These are phyloP conservation scores for Drosophila lacteicornis DNA, from an alignment of 1,140 invertebrate species.

Conservation along the genomic window DNA sequence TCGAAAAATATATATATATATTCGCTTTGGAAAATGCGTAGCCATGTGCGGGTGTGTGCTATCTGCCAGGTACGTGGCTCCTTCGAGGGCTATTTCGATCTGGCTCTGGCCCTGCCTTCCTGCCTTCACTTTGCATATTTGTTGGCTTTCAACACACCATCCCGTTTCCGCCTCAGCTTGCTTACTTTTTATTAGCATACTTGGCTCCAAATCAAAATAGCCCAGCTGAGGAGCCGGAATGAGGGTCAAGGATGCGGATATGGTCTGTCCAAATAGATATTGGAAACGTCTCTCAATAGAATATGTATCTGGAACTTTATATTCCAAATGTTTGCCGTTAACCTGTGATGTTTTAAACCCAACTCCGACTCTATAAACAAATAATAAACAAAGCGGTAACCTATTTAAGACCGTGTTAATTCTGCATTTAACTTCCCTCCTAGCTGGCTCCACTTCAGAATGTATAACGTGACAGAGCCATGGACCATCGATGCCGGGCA, in stretches of 20 bases:
- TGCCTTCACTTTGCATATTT: conserved; percentile 55
- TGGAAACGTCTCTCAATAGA: not conserved
- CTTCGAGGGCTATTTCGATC: conserved; percentile 34
- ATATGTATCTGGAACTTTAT: not conserved
- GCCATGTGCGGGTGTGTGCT: conserved; percentile 5
- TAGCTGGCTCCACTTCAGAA: not conserved
- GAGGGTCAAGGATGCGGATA: conserved; percentile 21
- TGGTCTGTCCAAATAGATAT: conserved; percentile 8
- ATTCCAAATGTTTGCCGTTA: too few relatives aligned
- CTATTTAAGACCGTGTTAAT: conserved; percentile 1
- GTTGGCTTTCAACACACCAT: conserved; percentile 48
- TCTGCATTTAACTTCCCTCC: not conserved
- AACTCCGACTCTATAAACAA: not conserved
- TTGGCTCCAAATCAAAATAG: conserved; percentile 35
- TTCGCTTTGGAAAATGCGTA: conserved; percentile 24
- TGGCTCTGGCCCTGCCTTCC: not conserved
- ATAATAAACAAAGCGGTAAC: not conserved
- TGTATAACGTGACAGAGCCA: not conserved
- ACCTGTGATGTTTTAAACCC: too few relatives aligned
- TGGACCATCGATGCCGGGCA: not conserved
- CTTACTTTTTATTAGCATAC: conserved; percentile 51
- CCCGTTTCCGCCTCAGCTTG: conserved; percentile 3
- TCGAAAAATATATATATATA: not conserved
- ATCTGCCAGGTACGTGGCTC: conserved; percentile 6
- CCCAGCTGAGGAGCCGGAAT: not conserved